Evolutionary conservation across 2,888 invertebrate genomes (phyloP), one percentile per base, ranked within the genome.

Genomic region (Danaus chrysippus): DNA sequence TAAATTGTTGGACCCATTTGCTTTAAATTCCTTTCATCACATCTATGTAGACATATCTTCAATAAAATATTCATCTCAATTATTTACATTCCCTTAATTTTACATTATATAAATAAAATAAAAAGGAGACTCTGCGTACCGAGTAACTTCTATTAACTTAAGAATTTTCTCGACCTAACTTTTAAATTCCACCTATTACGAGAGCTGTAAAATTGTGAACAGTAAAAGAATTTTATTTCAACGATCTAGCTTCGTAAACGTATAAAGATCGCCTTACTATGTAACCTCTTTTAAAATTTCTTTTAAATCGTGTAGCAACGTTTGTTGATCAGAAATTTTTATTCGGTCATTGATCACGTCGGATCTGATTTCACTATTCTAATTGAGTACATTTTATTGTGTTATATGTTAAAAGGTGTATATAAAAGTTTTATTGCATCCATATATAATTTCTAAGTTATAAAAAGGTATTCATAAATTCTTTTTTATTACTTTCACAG

Each of bases 201-300:
- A 70, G 69, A 72, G 79, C 70, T 79, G 78, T 86, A 85, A 84
- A 85, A 83, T 79, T 70, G 74, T 68, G 66, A 70, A 82, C 77
- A 84, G 84, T 86, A 86, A 86, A 84, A 86, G 74, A 83, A 83
- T 82, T 83, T 85, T 84, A 85, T 83, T 82, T 77, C 76, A 75
- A 76, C 79, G 81, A 85, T 86, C 83, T 82, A 78, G 79, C 71
- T 71, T 76, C 76, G 78, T 83, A 84, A 84, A 83, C 81, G 76
- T 74, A 81, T 81, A 83, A 83, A 81, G 80, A 82, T 83, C 78
- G 75, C 75, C 83, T 82, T 82, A 83, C 81, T 83, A 77, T 82
- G 83, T 83, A 83, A 83, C 83, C 81, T 75, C 75, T 75, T 82
- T 78, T 82, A 82, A 79, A 73, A 74, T 75, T 73, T 73, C 73